Base-by-base conservation (phyloP, 2,797 vertebrate species). In the Urocyon cinereoargenteus region DNA sequence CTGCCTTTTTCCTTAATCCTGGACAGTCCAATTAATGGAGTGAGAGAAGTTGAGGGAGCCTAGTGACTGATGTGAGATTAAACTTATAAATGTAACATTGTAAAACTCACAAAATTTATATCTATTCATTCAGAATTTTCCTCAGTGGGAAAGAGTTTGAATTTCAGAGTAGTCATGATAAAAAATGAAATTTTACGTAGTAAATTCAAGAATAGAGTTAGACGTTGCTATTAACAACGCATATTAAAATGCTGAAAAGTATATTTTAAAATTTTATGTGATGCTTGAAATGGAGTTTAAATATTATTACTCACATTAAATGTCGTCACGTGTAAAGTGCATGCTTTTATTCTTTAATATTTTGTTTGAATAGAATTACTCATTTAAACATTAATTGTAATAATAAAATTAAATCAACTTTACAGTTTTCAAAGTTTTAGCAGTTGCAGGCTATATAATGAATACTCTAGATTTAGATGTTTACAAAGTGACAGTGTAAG, bases 101-200 rank as follows among this genome's bases (percentile, higher is more conserved):
- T 82, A 97, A 98, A 98, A 96, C 87, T 53, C 66, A 9, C 19
- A 19, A 94, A 83, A 55, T 14, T 90, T 82, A 55, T 92, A 95
- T 96, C 40, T 97, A 72, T 31, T 61, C 22, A 87, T 86, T 97
- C n/a, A 86, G 68, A 89, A 61, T 95, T 90, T 97, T 97, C 31
- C 94, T 96, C 97, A 70, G 75, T 57, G 82, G 34, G 62, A 96
- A 93, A 96, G 72, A 79, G 31, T 91, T 85, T 96, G 89, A 77
- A 82, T 90, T 95, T 97, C 78, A 95, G 97, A 95, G 57, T 95
- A 85, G 13, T 97, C 62, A 81, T 95, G 70, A 84, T 98, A 96
- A 91, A 97, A 96, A 94, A 61, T 95, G 26, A 96, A 96, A 98
- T 97, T 98, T 98, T 81, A 15, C 31, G 82, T 94, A 92, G 53